phyloP scores from a whole-genome alignment of 2,797 vertebrate genomes.

The Bovichtus variegatus region DNA sequence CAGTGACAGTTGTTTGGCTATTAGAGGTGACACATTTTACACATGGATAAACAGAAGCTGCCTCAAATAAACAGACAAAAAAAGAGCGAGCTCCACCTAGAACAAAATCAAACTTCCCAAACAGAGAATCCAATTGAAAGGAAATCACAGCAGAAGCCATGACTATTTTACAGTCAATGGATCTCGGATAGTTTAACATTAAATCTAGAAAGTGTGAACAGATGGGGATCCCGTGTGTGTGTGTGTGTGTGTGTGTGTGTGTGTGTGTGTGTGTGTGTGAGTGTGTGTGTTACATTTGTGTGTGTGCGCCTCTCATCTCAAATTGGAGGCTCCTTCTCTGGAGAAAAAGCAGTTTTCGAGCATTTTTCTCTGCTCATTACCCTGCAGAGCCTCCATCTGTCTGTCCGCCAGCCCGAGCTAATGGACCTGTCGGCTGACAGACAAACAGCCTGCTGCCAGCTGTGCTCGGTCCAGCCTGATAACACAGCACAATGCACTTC shows the following conservation, averaged over 20 bases:
- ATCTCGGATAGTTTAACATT: slow-evolving; percentile 42
- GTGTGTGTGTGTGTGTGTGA: slow-evolving; percentile 29
- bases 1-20: background rate
- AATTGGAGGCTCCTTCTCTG: slow-evolving; percentile 35
- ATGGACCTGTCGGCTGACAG: slow-evolving; percentile 74
- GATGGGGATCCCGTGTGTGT: slow-evolving; percentile 57
- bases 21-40: background rate
- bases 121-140: slow-evolving; percentile 2
- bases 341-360: slow-evolving; percentile 36
- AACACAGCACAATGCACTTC: slow-evolving; percentile 47
- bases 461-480: slow-evolving; percentile 68
- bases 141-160: slow-evolving; percentile 5
- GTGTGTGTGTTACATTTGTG: slow-evolving; percentile 30
- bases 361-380: slow-evolving; percentile 68
- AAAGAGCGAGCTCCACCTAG: slow-evolving; percentile 8
- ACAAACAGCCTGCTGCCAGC: slow-evolving; percentile 76
- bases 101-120: background rate
- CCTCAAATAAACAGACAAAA: slow-evolving; percentile 1
- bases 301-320: slow-evolving; percentile 43
- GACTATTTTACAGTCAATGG: slow-evolving; percentile 32
- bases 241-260: slow-evolving; percentile 31
- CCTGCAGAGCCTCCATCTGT: slow-evolving; percentile 77
- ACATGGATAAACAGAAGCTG: background rate
- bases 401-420: slow-evolving; percentile 65
- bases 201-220: slow-evolving; percentile 60